Evolutionary conservation across 2,113 vertebrate genomes (phyloP).

Genomic region (Sylvia atricapilla): DNA sequence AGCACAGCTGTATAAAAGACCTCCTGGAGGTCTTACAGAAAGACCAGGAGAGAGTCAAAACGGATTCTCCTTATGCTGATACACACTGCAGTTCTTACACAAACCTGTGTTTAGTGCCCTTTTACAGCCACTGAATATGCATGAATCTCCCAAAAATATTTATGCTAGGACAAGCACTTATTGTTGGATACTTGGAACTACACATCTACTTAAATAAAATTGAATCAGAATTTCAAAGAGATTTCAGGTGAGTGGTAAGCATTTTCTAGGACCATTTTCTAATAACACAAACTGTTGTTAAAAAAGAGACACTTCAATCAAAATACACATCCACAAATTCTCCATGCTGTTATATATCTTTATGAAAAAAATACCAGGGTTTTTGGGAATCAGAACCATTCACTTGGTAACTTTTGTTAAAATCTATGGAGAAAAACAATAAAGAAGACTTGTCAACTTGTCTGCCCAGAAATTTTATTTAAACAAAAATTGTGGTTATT

Average conservation of each 20-base stretch:
- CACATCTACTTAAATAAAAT: neutral
- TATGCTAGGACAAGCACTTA: slow-evolving; percentile 43
- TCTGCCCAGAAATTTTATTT: neutral
- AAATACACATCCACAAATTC: neutral
- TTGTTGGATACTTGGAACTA: neutral
- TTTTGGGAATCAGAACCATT: neutral
- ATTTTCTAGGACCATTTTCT: neutral
- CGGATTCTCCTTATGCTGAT: neutral
- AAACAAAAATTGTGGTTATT: neutral
- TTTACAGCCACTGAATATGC: slow-evolving; percentile 20
- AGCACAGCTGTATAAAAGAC: neutral
- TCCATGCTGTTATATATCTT: neutral
- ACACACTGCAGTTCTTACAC: neutral
- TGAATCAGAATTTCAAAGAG: neutral
- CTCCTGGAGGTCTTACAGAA: neutral
- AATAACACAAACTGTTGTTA: neutral
- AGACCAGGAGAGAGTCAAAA: neutral
- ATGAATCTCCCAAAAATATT: slow-evolving; percentile 37
- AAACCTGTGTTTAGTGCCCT: neutral
- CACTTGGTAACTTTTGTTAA: neutral
- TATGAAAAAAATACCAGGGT: neutral
- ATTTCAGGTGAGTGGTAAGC: neutral
- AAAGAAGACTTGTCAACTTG: neutral
- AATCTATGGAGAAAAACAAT: neutral
- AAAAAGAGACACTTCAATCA: neutral